phyloP scores from a whole-genome alignment of 2,113 vertebrate genomes.

The Pao palembangensis region DNA sequence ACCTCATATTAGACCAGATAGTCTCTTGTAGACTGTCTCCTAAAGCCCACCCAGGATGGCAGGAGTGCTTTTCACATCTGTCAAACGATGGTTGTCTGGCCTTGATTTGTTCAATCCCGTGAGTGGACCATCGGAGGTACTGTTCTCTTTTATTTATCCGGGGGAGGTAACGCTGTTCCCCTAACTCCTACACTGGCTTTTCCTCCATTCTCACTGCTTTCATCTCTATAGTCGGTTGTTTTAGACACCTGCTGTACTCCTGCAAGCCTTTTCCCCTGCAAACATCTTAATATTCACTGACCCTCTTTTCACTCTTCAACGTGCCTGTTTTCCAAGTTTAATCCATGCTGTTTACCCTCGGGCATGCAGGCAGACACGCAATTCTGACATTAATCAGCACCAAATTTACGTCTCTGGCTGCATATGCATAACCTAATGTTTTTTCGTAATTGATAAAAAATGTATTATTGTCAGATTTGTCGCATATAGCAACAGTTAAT shows the following conservation, averaged over 20 bases:
- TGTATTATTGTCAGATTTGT: background rate
- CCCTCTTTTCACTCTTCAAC: slow-evolving; percentile 38
- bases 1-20: slow-evolving; percentile 21
- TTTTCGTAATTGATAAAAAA: background rate
- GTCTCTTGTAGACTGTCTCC: slow-evolving; percentile 36
- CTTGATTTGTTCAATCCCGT: slow-evolving; percentile 36
- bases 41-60: slow-evolving; percentile 51
- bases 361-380: background rate
- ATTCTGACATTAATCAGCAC: slow-evolving; percentile 3
- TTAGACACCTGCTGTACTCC: slow-evolving; percentile 40
- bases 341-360: slow-evolving; percentile 24
- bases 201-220: slow-evolving; percentile 36
- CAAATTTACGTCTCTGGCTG: background rate
- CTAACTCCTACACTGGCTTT: slow-evolving; percentile 42
- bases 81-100: slow-evolving; percentile 47
- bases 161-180: slow-evolving; percentile 57
- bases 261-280: slow-evolving; percentile 16
- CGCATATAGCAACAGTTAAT: slow-evolving; percentile 9
- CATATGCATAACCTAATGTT: background rate
- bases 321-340: slow-evolving; percentile 49
- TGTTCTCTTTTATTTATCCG: slow-evolving; percentile 15
- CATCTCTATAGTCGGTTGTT: slow-evolving; percentile 41
- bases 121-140: slow-evolving; percentile 60
- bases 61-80: slow-evolving; percentile 46
- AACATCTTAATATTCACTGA: slow-evolving; percentile 47